Conservation (phyloP, 1,140 invertebrate species). For the Pseudomyrmex gracilis region DNA sequence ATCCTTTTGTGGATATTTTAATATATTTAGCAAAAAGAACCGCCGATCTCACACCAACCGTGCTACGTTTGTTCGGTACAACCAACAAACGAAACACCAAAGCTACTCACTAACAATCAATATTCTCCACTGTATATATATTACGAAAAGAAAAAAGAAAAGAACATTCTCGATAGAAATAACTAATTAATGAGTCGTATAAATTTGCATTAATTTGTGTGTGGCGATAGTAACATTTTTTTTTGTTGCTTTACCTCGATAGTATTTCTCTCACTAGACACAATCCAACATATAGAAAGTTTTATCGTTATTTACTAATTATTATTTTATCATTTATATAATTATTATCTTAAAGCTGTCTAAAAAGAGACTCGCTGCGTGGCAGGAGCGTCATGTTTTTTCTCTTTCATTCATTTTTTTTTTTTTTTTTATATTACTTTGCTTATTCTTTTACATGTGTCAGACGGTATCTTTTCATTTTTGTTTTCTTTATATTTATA, state of each 20-base stretch:
- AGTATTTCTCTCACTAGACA: constrained; percentile 83
- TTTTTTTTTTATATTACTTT: constrained; percentile 76
- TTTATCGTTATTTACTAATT: constrained; percentile 84
- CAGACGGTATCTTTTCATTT: constrained; percentile 73
- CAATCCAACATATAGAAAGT: constrained; percentile 85
- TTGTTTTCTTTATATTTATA: constrained; percentile 66
- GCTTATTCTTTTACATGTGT: constrained; percentile 75
- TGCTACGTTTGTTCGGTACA: constrained; percentile 78
- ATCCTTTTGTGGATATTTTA: constrained; percentile 62
- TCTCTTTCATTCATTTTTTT: constrained; percentile 71
- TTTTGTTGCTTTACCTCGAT: constrained; percentile 80
- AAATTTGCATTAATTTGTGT: constrained; percentile 73
- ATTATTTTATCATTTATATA: constrained; percentile 82
- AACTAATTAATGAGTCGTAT: constrained; percentile 76
- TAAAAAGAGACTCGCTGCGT: constrained; percentile 82
- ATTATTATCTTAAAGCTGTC: constrained; percentile 85
- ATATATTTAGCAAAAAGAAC: constrained; percentile 69
- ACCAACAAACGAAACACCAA: constrained; percentile 84
- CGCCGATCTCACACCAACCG: constrained; percentile 69
- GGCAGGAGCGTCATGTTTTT: constrained; percentile 81
- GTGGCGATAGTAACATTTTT: constrained; percentile 78
- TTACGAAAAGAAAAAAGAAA: constrained; percentile 55
- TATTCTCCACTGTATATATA: constrained; percentile 76
- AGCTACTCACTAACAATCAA: constrained; percentile 83
- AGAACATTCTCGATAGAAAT: constrained; percentile 72